Evolutionary conservation across 2,113 vertebrate genomes (phyloP), one percentile per base, ranked within the genome.

Genomic region (Anas platyrhynchos): DNA sequence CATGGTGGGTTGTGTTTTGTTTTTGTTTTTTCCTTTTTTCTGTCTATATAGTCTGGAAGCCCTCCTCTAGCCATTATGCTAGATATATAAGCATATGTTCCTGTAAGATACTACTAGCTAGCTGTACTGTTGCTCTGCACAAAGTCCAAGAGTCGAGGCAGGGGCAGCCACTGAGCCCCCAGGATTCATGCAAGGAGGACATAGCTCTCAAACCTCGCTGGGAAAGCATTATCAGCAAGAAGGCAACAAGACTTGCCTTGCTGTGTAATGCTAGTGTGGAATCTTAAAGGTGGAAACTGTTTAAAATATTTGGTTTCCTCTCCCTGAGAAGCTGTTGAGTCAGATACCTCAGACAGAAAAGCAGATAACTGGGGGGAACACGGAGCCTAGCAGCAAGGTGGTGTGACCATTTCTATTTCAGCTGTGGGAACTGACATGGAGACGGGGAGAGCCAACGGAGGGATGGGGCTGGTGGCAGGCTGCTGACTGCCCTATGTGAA

Each of bases 361-460:
- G 1, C 0, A 2, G 7, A 8, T 79, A 56, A 36, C 9, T 38
- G 41, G 4, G 43, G 18, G 20, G 4, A 44, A 34, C 0, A 2
- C 0, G 22, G 46, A 43, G 56, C 12, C 44, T 80, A 38, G 67
- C 34, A 34, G n/a, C 5, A 22, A 10, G 16, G 27, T 11, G 11
- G 52, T 21, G 18, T n/a, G 20, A 55, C 21, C 22, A 7, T 77
- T 76, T 86, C 29, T 15, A 9, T 27, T 29, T 22, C 27, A 55
- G 44, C 21, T 1, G 0, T 3, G 48, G 21, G 27, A 20, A 9
- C 41, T 3, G 43, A 43, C 17, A 16, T 67, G 21, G 31, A 46
- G n/a, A 21, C 0, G 1, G 31, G 55, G 38, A 6, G 5, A 16
- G 44, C 4, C 68, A 25, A 7, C 11, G 66, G 44, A 46, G 36